Percentiles rank a stretch among this genome's conserved stretches.
phyloP scores from a whole-genome alignment of 2,797 vertebrate species.

The Pangasius mekongensis region DNA sequence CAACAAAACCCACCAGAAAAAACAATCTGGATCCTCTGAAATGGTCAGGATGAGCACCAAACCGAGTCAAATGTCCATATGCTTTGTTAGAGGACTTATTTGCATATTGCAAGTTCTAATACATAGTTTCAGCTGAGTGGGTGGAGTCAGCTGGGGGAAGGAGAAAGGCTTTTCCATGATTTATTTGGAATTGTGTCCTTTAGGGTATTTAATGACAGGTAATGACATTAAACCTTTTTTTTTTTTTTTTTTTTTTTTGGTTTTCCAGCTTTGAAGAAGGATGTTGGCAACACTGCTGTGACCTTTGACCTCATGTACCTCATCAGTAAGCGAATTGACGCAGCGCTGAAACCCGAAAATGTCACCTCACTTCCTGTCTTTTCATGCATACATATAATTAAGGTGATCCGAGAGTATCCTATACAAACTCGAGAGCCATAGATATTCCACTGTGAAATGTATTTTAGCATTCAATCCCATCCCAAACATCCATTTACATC shows the following conservation, averaged over 20 bases:
- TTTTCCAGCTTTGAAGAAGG: conserved; percentile 27
- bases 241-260: neutral
- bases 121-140: neutral
- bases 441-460: neutral
- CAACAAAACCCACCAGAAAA: neutral
- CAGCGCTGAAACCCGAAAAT: neutral
- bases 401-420: neutral
- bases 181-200: neutral
- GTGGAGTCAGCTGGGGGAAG: neutral
- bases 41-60: neutral
- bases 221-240: neutral
- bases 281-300: neutral
- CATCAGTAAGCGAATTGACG: neutral
- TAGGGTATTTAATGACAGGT: neutral
- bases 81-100: neutral
- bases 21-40: neutral
- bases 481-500: neutral
- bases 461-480: neutral
- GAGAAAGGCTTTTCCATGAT: neutral
- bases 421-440: neutral
- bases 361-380: neutral
- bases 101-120: neutral
- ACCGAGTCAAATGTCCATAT: neutral
- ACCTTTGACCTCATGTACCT: neutral
- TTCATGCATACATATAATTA: neutral